These are phyloP conservation scores for Cyprinodon diabolis DNA, from an alignment of 2,797 vertebrate species.

Conservation along the genomic window DNA sequence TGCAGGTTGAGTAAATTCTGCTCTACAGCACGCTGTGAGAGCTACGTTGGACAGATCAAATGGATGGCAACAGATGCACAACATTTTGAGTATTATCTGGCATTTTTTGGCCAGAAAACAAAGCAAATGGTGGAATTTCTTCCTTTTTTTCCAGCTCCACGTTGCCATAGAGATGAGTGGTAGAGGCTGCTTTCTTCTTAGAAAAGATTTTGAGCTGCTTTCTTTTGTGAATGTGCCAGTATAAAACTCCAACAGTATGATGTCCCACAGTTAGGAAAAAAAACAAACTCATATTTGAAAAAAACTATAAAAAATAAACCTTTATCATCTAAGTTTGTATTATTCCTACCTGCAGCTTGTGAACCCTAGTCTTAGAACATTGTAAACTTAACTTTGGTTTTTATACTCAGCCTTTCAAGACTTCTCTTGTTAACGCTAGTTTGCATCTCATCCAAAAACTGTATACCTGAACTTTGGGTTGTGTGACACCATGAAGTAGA, in stretches of 20 bases:
- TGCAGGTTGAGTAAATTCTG: constrained; percentile 23
- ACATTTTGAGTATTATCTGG: constrained; percentile 31
- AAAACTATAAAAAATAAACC: background rate
- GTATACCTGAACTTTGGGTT: too few species aligned
- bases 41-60: constrained; percentile 17
- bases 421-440: background rate
- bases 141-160: background rate
- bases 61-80: constrained; percentile 38
- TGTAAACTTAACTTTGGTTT: background rate
- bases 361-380: too few species aligned
- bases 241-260: too few species aligned
- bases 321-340: background rate
- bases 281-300: background rate
- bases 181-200: background rate
- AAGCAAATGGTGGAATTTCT: too few species aligned
- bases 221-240: background rate
- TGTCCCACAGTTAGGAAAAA: background rate
- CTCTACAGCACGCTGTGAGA: constrained; percentile 32
- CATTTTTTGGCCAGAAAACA: constrained; percentile 14
- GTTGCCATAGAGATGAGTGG: constrained; percentile 65
- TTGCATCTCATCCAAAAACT: background rate
- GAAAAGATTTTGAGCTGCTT: constrained; percentile 3
- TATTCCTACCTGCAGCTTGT: too few species aligned
- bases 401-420: background rate
- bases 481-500: background rate